Base-by-base conservation (phyloP, 2,113 vertebrate genomes). In the Addax nasomaculatus region DNA sequence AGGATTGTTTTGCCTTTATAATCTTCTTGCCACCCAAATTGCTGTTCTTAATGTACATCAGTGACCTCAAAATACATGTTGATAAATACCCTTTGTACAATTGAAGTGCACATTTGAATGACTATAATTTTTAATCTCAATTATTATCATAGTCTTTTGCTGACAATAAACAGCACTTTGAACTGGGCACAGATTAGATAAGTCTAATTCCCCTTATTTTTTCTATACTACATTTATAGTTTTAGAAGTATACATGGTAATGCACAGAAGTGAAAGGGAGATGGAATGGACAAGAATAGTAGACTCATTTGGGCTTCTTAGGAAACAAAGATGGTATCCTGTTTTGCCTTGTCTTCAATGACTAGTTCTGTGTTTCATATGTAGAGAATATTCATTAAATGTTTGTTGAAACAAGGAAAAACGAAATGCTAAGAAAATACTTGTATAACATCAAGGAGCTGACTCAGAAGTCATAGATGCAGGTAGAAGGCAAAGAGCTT, bases 51-150 rank as follows among this genome's bases (percentile, higher is more conserved):
- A 47, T 89, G 27, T 87, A 96, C 95, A 91, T 91, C 60, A 88
- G 21, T 84, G 70, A 78, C 73, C 62, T 96, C 79, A 95, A 89
- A 95, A 88, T 95, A 85, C 80, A 88, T 92, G 55, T 96, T 90
- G 67, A 97, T 47, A 92, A 95, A 89, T 94, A 76, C 10, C 33
- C 87, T 96, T 96, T 80, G 47, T 57, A 67, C 55, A 89, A 91
- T 14, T 85, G 43, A 85, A 89, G 70, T 89, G 16, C 62, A 73
- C 95, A 79, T 58, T 90, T 97, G 17, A 96, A 85, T 97, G 30
- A 47, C 17, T 95, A 11, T 45, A 89, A 39, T 94, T 96, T 55
- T 80, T 67, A 97, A 45, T 93, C 73, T 57, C 92, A 96, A 81
- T 96, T 89, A 85, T 95, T 83, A 90, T 62, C 19, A 70, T 84